Evolutionary conservation across 2,113 vertebrate species (phyloP), one percentile per base, ranked within the genome.

Genomic region (Prinia subflava): DNA sequence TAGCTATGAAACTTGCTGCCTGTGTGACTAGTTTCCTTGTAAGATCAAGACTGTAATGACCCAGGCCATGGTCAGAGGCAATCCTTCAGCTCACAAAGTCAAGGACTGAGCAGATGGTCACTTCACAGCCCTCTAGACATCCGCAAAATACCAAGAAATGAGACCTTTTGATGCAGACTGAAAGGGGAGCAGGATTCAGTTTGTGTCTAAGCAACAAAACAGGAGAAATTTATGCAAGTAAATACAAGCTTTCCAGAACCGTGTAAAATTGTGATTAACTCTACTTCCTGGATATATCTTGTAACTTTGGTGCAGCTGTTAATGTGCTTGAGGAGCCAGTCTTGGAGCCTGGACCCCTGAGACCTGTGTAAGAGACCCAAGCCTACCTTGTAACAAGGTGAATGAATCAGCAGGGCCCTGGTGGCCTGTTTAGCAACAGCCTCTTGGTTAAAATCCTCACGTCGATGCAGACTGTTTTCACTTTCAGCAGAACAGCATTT

Each of bases 381-480:
- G 33, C 33, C 37, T 50, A 31, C 25, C 39, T 59, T 39, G 23
- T 42, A 70, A 47, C 0, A 23, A 67, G 42, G 28, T 42, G 55
- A 80, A 39, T 53, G 63, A 83, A 89, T 42, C 35, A 86, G 42
- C 42, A 83, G 31, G 23, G 33, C 41, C 44, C 67, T 69, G 30
- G 63, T 25, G 42, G 55, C 16, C 55, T 92, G 33, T 39, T 86
- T 49, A 67, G 39, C 59, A 93, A 18, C 44, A 76, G 25, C 8
- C 50, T 86, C n/a, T 73, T 94, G 90, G 75, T 86, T 92, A 95
- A 96, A 96, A 93, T 74, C 76, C 68, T 96, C 94, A 84, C 44
- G 6, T 94, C 64, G 9, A 25, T n/a, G 50, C 55, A 81, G 64
- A 89, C 37, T 75, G 27, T 87, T 92, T 90, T 59, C 73, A 81